Evolutionary conservation across 2,113 vertebrate species (phyloP).

Genomic region (Polypterus bichir): DNA sequence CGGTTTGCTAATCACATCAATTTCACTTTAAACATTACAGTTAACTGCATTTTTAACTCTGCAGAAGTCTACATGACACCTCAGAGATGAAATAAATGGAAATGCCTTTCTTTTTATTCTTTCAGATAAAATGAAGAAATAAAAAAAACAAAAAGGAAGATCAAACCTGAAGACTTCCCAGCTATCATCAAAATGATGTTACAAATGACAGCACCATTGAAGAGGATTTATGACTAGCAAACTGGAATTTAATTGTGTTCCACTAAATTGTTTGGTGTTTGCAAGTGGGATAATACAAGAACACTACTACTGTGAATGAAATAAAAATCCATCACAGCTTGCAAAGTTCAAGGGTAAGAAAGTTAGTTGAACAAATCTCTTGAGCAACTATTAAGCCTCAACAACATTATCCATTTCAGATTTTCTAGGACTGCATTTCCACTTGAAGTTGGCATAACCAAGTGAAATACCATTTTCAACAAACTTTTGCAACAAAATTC

Average conservation of each 20-base stretch:
- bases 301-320: no score
- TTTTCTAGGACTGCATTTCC: neutral
- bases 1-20: constrained; percentile 5
- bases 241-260: neutral
- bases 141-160: neutral
- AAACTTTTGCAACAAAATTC: neutral
- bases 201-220: neutral
- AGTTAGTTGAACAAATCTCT: no score
- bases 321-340: no score
- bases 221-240: neutral
- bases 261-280: neutral
- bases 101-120: neutral
- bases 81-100: neutral
- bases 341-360: no score
- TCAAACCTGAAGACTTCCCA: neutral
- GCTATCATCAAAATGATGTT: neutral
- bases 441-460: neutral
- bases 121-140: neutral
- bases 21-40: neutral
- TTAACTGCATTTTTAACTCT: neutral
- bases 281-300: no score
- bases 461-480: neutral
- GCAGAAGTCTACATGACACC: neutral
- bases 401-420: neutral
- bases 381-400: neutral